Evolutionary conservation across 2,797 vertebrate genomes (phyloP), one percentile per base, ranked within the genome.

Genomic region (Oceanodroma leucorhoa): DNA sequence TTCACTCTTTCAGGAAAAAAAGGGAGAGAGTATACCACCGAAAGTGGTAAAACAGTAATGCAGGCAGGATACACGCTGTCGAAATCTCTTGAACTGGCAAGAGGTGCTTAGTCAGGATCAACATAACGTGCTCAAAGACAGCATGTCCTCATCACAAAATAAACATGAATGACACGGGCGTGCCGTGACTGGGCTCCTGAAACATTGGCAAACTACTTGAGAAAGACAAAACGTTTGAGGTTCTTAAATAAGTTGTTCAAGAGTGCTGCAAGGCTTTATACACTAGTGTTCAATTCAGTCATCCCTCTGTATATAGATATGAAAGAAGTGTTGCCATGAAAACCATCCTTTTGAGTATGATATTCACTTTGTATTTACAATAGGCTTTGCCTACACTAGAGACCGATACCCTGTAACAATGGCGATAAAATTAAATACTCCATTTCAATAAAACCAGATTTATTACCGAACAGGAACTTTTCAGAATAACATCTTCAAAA

Each of bases 311-410:
- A 46, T 5, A 13, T 30, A 64, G 87, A 24, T 2, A 69, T 0
- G 61, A 69, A 67, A 27, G 36, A 71, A 34, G 80, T 24, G 90
- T 93, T 96, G 93, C 91, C 94, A 96, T 95, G 95, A 92, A 94
- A 95, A 94, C 89, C 82, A 55, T 20, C 58, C 88, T 90, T 41
- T 48, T 5, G 70, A 96, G 83, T 22, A 38, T 3, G 5, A 83
- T 15, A 83, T 87, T 64, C 67, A 3, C 60, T 34, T 60, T 46
- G 93, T 69, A 22, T 8, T 43, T n/a, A 65, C 94, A 77, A 2
- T 15, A 40, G 58, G 43, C 81, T 72, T 50, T 91, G 82, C 84
- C 83, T 62, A 40, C 67, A 2, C 50, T 13, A 58, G 29, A 72
- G 54, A 0, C 85, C 15, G 71, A 48, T 45, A 50, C 13, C 53